Base-by-base conservation (phyloP, 2,797 vertebrate species). In the Hyperoplus lanceolatus region DNA sequence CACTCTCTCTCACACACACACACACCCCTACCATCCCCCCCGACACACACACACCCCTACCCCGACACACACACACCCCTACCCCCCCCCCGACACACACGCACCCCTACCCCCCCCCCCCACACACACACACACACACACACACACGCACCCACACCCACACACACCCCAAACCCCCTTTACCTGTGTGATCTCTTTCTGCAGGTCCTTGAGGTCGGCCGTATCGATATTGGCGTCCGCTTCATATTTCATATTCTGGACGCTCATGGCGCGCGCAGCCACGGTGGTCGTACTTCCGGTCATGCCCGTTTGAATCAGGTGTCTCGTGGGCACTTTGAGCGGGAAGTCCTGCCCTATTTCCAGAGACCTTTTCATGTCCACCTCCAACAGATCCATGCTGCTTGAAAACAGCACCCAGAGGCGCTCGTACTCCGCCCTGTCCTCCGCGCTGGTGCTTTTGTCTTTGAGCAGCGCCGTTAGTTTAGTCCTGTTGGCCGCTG, bases 381-480 rank as follows among this genome's bases (percentile, higher is more conserved):
- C 96, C 92, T 99, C 97, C 92, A 99, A 92, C 69, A 99, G 94
- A 86, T 99, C 98, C 96, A 99, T 94, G 93, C 97, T 98, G 90
- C 97, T 97, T 3, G 97, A 96, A 88, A 99, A 99, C 42, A 98
- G 92, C 80, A 99, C 98, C 98, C 98, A 99, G 15, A 99, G 95
- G 61, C 98, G 95, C 94, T 99, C 97, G 60, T 98, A 97, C 89
- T 99, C 98, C 0, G 93, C 89, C 45, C 96, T 96, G 78, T 99
- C 97, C 49, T 98, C 97, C 9, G 95, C 95, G 84, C 94, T 95
- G 87, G 96, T 93, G 76, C 53, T 90, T 83, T 96, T 96, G 92
- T 98, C 97, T 86, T 97, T 97, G 51, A 99, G 94, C 54, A 96
- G 91, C 18, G 95, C 85, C 14, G 97, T 99, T 70, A 99, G 94